These are phyloP conservation scores for Lytechinus variegatus DNA, from an alignment of 35 echinoderm and acorn worm genomes.

Conservation along the genomic window DNA sequence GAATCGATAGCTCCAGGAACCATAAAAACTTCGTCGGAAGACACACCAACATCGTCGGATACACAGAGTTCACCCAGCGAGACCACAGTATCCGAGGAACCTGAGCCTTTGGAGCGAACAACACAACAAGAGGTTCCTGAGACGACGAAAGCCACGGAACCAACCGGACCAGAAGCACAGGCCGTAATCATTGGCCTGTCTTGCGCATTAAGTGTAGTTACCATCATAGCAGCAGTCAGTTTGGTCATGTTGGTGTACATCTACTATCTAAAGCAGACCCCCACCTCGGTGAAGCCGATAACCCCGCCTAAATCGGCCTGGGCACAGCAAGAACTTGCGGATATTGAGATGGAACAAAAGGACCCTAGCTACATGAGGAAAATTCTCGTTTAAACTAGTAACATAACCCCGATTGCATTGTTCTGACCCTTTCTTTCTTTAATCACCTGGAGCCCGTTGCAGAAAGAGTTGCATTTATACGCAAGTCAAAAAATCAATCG, in stretches of 20 bases:
- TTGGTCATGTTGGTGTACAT: background rate
- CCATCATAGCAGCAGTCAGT: background rate
- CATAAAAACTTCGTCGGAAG: no score
- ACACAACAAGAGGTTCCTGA: background rate
- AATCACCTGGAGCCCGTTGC: no score
- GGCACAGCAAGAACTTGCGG: background rate
- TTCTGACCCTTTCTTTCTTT: no score
- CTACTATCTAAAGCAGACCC: background rate
- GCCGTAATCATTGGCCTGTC: background rate
- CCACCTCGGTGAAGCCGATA: background rate
- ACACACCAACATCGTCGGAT: background rate
- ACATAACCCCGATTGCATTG: no score
- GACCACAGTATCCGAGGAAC: background rate
- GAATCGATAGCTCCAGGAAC: background rate
- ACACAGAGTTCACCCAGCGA: background rate
- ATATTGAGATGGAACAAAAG: background rate
- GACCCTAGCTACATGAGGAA: background rate
- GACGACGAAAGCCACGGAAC: background rate
- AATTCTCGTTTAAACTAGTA: no score
- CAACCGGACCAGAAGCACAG: background rate
- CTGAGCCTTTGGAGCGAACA: background rate
- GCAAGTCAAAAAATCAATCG: no score
- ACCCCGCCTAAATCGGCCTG: background rate
- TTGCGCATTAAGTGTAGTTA: background rate
- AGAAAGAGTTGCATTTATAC: no score